Base-by-base conservation (phyloP, 2,888 invertebrate species). In the Cephalotes varians region DNA sequence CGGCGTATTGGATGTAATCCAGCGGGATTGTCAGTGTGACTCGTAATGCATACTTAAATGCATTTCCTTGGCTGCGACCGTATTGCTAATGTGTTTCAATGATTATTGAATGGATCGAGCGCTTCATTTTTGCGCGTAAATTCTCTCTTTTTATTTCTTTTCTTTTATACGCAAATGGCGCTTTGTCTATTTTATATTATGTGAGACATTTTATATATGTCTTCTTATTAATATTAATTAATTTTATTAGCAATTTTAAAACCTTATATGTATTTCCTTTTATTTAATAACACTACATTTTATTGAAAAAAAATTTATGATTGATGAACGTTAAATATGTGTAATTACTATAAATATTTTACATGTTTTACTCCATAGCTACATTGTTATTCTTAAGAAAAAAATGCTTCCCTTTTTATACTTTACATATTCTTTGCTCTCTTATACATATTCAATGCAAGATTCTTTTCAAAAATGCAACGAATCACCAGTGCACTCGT, bases 401-500 rank as follows among this genome's bases (percentile, higher is more conserved):
- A 9, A 51, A 34, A 51, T 2, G 49, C 15, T 34, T 10, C 34
- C 18, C 1, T 9, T 49, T 74, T 18, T 64, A 12, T 62, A 25
- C 25, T 74, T 18, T 25, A 51, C 60, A 71, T 71, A 73, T 34
- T 60, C 73, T 31, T 40, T 31, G n/a, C 21, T 34, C 31, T 1
- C 74, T 71, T 9, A 49, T 67, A 25, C 74, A 74, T 74, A 88
- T 86, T 84, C 77, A 73, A 31, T 15, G 77, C 21, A 44, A 44
- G 74, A 82, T 87, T 80, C 58, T 51, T 83, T 86, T 83, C 67
- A 69, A 67, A 88, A 47, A 77, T 34, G 84, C 56, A 77, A 67
- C 76, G 72, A 86, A 69, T 88, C 76, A 77, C 74, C n/a, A 77
- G 67, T 37, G 51, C 76, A 86, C 84, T 88, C 80, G 67, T 76